Conservation (phyloP, 30 jellyfish, hydroid and myxozoan species). For the Rhopilema esculentum region DNA sequence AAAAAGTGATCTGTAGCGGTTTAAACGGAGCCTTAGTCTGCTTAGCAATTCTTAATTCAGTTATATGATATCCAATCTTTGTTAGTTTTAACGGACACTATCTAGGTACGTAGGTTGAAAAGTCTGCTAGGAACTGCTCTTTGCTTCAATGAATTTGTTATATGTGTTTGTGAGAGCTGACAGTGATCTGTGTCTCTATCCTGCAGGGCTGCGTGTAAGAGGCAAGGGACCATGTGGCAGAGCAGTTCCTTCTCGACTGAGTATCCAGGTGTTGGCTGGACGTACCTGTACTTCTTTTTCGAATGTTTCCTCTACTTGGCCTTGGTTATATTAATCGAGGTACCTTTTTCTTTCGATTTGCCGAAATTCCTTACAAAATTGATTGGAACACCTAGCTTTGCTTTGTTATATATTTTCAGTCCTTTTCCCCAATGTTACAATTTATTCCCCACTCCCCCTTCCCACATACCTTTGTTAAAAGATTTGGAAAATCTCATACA, state of each 20-base stretch:
- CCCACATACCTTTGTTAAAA: too few relatives aligned
- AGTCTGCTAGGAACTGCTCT: too few relatives aligned
- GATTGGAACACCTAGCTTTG: not conserved
- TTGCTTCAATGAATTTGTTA: too few relatives aligned
- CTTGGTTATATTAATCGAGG: constrained; percentile 86
- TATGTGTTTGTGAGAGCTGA: not conserved
- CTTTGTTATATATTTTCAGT: not conserved
- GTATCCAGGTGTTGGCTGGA: constrained; percentile 61
- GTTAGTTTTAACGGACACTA: too few relatives aligned
- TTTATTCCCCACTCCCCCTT: too few relatives aligned
- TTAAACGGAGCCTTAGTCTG: too few relatives aligned
- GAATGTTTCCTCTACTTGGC: constrained; percentile 68
- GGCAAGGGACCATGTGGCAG: constrained; percentile 4
- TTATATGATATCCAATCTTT: too few relatives aligned
- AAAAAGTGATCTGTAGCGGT: too few relatives aligned
- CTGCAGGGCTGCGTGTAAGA: not conserved
- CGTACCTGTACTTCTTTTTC: constrained; percentile 61
- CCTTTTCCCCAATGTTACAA: not conserved
- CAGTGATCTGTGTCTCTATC: not conserved
- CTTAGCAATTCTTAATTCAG: too few relatives aligned
- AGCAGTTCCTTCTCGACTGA: constrained; percentile 2
- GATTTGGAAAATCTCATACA: too few relatives aligned
- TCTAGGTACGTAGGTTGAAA: too few relatives aligned
- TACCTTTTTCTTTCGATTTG: not conserved
- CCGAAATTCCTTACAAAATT: not conserved